Conservation (phyloP, 2,113 vertebrate genomes). For the Pleuronectes platessa region DNA sequence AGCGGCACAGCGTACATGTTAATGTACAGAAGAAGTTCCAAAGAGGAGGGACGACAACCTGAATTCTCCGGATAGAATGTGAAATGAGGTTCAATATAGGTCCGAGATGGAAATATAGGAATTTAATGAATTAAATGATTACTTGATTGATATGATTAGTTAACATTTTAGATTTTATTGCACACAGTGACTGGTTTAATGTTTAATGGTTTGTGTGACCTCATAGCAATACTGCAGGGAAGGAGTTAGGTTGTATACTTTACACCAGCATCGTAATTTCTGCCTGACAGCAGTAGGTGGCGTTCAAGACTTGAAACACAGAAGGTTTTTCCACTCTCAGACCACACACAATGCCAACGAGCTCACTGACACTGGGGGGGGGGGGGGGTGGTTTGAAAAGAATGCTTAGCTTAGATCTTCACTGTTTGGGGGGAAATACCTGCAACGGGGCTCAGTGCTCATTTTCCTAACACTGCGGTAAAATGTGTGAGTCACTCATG, state of each 20-base stretch:
- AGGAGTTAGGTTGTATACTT: too few species aligned
- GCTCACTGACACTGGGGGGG: constrained; percentile 31
- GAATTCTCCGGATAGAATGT: constrained; percentile 38
- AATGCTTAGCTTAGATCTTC: constrained; percentile 62
- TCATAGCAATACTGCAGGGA: not conserved
- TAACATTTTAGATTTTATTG: not conserved
- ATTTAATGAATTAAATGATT: not conserved
- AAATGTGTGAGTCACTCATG: constrained; percentile 27
- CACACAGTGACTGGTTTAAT: not conserved
- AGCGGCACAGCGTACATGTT: constrained; percentile 77
- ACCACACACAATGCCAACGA: constrained; percentile 66
- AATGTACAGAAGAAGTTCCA: constrained; percentile 72
- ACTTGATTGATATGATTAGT: not conserved
- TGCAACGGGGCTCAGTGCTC: constrained; percentile 31
- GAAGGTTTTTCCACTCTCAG: constrained; percentile 15
- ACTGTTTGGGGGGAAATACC: constrained; percentile 51
- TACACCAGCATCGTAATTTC: constrained; percentile 3
- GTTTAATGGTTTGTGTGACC: not conserved
- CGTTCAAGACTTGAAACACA: constrained; percentile 32
- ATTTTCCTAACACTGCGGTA: constrained; percentile 36
- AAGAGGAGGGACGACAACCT: constrained; percentile 13
- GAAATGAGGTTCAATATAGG: not conserved
- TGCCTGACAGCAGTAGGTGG: constrained; percentile 59
- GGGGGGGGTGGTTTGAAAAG: constrained; percentile 49
- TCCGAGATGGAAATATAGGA: not conserved